Evolutionary conservation across 2,888 invertebrate species (phyloP).

Genomic region (Perizoma affinitatum): DNA sequence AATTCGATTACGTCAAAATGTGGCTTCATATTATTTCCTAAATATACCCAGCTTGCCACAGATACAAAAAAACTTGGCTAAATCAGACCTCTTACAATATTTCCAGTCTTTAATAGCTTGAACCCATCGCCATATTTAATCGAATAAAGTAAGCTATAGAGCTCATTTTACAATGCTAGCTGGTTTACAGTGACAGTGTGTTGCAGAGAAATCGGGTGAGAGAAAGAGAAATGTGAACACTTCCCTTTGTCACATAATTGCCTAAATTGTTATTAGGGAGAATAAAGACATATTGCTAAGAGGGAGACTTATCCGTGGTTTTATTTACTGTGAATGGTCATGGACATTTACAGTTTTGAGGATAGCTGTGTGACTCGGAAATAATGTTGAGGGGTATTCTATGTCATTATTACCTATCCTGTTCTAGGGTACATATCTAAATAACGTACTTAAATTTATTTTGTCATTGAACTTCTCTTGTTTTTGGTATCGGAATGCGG

Average conservation of each 20-base stretch:
- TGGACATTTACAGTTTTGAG: not conserved
- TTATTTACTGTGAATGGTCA: slow-evolving; percentile 46
- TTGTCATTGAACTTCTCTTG: too few species aligned
- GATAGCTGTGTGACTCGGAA: slow-evolving; percentile 14
- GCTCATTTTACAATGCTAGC: slow-evolving; percentile 1
- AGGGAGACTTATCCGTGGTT: slow-evolving; percentile 46
- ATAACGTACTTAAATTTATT: too few species aligned
- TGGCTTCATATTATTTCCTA: too few species aligned
- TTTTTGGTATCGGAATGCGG: too few species aligned
- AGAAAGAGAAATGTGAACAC: slow-evolving; percentile 70
- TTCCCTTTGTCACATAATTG: slow-evolving; percentile 83
- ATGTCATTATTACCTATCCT: too few species aligned
- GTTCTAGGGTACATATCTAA: too few species aligned
- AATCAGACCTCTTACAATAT: not conserved
- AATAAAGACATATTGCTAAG: slow-evolving; percentile 81
- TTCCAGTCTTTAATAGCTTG: not conserved
- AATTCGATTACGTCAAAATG: too few species aligned
- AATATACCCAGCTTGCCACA: too few species aligned
- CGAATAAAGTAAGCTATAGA: not conserved
- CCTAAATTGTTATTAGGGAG: slow-evolving; percentile 83
- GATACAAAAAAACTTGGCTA: too few species aligned
- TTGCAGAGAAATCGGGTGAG: slow-evolving; percentile 41
- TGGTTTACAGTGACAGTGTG: not conserved
- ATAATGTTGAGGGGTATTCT: not conserved
- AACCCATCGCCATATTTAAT: not conserved